Evolutionary conservation across 2,888 invertebrate genomes (phyloP), one percentile per base, ranked within the genome.

Genomic region (Drosophila kanekoi): DNA sequence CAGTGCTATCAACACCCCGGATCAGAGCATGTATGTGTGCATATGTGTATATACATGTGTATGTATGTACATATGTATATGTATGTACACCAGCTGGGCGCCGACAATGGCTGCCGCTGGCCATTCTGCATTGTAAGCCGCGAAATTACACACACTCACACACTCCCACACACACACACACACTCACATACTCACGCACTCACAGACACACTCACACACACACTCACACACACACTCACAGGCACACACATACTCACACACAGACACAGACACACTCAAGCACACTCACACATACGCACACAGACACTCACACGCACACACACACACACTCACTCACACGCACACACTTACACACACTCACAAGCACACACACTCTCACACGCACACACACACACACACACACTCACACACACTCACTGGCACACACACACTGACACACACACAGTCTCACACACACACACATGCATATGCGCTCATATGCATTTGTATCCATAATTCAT

Each of bases 401-500:
- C 44, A 41, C 57, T 32, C 57, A 32, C 41, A 11, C 51, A 38
- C 54, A 23, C 5, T 1, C 5, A 33, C 49, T 43, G n/a, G n/a
- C n/a, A n/a, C n/a, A n/a, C n/a, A n/a, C n/a, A n/a, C n/a, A n/a
- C n/a, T n/a, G n/a, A n/a, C n/a, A n/a, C n/a, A n/a, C n/a, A n/a
- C n/a, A n/a, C n/a, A n/a, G n/a, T n/a, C n/a, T n/a, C 41, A 37
- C 49, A 48, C 9, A 4, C 38, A 33, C 35, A 18, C 18, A 53
- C 40, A 40, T n/a, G 37, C 33, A 41, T 13, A 43, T 33, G 20
- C 18, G 13, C 40, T 71, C 61, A 74, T 70, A 75, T 87, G 72
- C 66, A 67, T 64, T 83, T 62, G 61, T 59, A 74, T 74, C 58
- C 59, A 87, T 88, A 83, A 83, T 71, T 85, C 79, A 88, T 88